Evolutionary conservation across 2,888 invertebrate genomes (phyloP), one percentile per base, ranked within the genome.

Genomic region (Schrankia costaestrigalis): DNA sequence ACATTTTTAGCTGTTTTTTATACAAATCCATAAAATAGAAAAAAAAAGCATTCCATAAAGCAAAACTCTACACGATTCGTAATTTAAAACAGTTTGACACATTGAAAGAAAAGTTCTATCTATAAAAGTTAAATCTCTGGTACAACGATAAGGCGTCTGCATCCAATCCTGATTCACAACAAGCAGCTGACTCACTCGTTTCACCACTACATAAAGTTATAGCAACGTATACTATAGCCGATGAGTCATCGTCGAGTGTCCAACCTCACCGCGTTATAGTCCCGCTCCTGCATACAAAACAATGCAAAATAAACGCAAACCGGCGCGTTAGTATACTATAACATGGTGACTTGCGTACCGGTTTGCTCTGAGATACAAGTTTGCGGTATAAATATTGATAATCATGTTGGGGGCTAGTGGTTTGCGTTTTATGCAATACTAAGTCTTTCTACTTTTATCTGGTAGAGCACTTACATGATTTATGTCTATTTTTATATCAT

Each of bases 161-260:
- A 26, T 56, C 29, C 31, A 38, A 48, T 61, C 62, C 60, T 67
- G 72, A 66, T 57, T 65, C 63, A 66, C 57, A 39, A 40, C 43
- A 45, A 49, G 50, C 46, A 42, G 47, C 51, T 63, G 63, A 65
- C 56, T 70, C 63, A 70, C 59, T 51, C 32, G 36, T 41, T 46
- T 42, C 38, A 11, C 41, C 37, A 13, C 38, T 31, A 37, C 26
- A 44, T 54, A 40, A 46, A 46, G 47, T 41, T 36, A 35, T 41
- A 43, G 45, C 47, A 56, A 12, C 10, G 10, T 9, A 10, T 14
- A 14, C 46, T 61, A 49, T 38, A 46, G 22, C 46, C 52, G 45
- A 31, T 71, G 71, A 71, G 37, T 73, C 71, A 70, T 53, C 30
- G 38, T 9, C 49, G 41, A 59, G 46, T 46, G 46, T 28, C 29